Evolutionary conservation across 2,113 vertebrate genomes (phyloP), one percentile per base, ranked within the genome.

Genomic region (Halcyon senegalensis): DNA sequence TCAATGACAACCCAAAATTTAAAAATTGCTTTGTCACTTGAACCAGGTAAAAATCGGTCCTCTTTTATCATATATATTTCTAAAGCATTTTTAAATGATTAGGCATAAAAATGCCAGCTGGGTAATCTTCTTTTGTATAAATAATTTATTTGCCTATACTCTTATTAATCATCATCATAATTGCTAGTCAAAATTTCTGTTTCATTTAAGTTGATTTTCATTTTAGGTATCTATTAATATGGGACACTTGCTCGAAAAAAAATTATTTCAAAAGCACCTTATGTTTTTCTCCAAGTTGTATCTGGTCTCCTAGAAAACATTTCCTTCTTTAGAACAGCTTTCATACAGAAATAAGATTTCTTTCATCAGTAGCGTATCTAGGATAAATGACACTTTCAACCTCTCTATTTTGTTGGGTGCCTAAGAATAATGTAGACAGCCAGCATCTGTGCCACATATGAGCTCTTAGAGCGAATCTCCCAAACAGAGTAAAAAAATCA

Each of bases 401-500:
- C 96, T 96, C 92, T 82, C 27, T 92, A 58, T 94, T 98, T 98
- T 95, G 84, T 96, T 98, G 92, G 87, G 55, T 83, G 39, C 66
- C 96, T 96, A 90, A 82, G 93, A 97, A 94, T 93, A 95, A 96
- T 59, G 81, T 73, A 97, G 95, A 76, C 76, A 95, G 93, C 58
- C 60, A 93, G 92, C 81, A 94, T 94, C 95, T 81, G 76, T 91
- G 80, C 88, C 94, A 79, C 78, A 79, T 82, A 60, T 85, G 92
- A 97, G 97, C 88, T 97, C 92, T 96, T 92, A 95, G 81, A 73
- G 70, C 95, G 92, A 97, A 94, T 96, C 77, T 51, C 86, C 94
- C 73, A 96, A 98, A 97, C 94, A 97, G 92, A 97, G 89, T 96
- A 96, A 96, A 97, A 97, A 97, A 95, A 97, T 98, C 96, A 97